Evolutionary conservation across 1,140 invertebrate genomes (phyloP), one percentile per base, ranked within the genome.

Genomic region (Drosophila grimshawi): DNA sequence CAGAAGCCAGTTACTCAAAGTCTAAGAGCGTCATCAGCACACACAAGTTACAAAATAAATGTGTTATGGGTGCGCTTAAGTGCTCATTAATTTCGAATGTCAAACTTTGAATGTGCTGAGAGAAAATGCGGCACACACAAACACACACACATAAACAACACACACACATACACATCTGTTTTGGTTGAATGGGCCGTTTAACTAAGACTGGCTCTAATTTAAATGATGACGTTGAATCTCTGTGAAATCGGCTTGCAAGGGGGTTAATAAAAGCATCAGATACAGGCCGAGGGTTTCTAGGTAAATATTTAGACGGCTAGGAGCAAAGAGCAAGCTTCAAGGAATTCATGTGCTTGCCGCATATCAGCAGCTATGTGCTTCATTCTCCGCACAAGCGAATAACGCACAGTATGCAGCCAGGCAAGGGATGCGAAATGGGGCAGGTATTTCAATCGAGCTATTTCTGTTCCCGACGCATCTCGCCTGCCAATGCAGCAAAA

Each of bases 1-100:
- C 10, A 11, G 30, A n/a, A 29, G 5, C 35, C 41, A 48, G 5
- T 69, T 62, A 49, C 33, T 72, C n/a, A 7, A 19, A 57, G 37
- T 67, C 57, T 39, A 8, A 55, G 43, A 11, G 59, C 57, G 71
- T 62, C 65, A 68, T 53, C 57, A 45, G 37, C 65, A 74, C 62
- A 55, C 53, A 79, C 51, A 45, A 56, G 49, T 64, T 49, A 66
- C 60, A 66, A 66, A 80, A 86, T 79, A 88, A 86, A 86, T 86
- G 82, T 81, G 83, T 88, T 86, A 82, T 89, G 83, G 80, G 85
- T 88, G 85, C 67, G 80, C 83, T 89, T 88, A 88, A 88, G 83
- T 88, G 83, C 77, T 89, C 83, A 88, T 88, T 88, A 89, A 88
- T 89, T 88, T 80, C 67, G 75, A 83, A 83, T 78, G 80, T 75